Percentiles rank a stretch among this genome's conserved stretches.
phyloP scores from a whole-genome alignment of 2,797 vertebrate species.

The Furcifer pardalis region DNA sequence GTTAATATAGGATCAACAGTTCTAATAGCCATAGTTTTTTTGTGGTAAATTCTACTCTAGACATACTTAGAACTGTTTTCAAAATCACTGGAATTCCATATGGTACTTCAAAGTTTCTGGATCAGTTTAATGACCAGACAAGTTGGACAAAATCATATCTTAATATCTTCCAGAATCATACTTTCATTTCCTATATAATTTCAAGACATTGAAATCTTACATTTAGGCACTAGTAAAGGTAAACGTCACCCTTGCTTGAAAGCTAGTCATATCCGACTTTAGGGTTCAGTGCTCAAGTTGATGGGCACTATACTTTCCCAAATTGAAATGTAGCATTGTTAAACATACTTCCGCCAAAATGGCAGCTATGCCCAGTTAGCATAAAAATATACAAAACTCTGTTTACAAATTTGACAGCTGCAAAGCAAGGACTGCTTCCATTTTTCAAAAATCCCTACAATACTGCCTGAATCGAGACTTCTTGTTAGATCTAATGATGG shows the following conservation, averaged over 20 bases:
- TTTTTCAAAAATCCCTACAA: background rate
- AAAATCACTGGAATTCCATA: background rate
- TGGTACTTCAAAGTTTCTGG: background rate
- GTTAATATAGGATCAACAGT: background rate
- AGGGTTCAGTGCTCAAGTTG: no score
- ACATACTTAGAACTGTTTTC: background rate
- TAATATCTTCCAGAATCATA: background rate
- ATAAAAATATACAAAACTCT: background rate
- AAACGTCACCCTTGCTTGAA: no score
- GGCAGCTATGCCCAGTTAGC: background rate
- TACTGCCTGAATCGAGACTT: background rate
- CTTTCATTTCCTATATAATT: background rate
- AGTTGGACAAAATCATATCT: background rate
- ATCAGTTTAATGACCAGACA: background rate
- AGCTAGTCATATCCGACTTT: no score
- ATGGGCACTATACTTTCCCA: background rate
- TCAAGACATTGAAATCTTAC: background rate
- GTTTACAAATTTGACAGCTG: background rate
- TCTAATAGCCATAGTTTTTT: background rate
- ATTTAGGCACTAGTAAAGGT: background rate
- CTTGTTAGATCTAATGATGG: background rate
- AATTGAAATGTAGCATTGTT: background rate
- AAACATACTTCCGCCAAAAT: background rate
- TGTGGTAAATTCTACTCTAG: background rate
- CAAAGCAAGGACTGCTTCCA: background rate